Conservation (phyloP, 1,140 invertebrate species). For the Drosophila jambulina region DNA sequence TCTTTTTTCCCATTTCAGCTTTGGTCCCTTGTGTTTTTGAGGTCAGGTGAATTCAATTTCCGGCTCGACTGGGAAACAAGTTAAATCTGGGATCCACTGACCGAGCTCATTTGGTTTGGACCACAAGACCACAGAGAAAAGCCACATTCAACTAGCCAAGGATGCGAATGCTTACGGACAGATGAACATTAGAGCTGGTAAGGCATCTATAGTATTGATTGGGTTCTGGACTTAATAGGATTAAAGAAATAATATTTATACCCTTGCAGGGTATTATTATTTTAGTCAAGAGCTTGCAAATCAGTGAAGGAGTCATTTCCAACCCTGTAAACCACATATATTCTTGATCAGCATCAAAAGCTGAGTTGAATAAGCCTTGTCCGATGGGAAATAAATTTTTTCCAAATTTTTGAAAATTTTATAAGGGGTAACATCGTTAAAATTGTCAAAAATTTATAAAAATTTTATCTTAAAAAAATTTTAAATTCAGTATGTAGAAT, state of each 20-base stretch:
- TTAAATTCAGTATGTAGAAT: too few species aligned
- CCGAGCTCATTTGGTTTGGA: slow-evolving; percentile 16
- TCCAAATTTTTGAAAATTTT: too few species aligned
- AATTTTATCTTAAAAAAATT: too few species aligned
- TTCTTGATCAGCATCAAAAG: too few species aligned
- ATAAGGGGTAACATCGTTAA: too few species aligned
- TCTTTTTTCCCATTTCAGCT: background rate
- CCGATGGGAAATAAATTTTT: too few species aligned
- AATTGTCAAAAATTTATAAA: too few species aligned
- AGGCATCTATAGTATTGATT: background rate
- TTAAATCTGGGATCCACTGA: slow-evolving; percentile 27
- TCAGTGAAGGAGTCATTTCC: too few species aligned
- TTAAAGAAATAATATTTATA: background rate
- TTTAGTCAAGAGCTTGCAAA: background rate
- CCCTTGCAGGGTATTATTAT: background rate
- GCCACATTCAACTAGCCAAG: background rate
- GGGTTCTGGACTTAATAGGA: background rate
- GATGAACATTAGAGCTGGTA: background rate
- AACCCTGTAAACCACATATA: too few species aligned
- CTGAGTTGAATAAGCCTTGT: too few species aligned
- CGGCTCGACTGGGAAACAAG: slow-evolving; percentile 21
- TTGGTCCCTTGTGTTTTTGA: slow-evolving; percentile 10
- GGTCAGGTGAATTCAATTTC: slow-evolving; percentile 48
- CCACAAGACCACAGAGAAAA: slow-evolving; percentile 4
- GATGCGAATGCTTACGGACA: background rate